Evolutionary conservation across 2,888 invertebrate species (phyloP).

Genomic region (Ormyrus thymus): DNA sequence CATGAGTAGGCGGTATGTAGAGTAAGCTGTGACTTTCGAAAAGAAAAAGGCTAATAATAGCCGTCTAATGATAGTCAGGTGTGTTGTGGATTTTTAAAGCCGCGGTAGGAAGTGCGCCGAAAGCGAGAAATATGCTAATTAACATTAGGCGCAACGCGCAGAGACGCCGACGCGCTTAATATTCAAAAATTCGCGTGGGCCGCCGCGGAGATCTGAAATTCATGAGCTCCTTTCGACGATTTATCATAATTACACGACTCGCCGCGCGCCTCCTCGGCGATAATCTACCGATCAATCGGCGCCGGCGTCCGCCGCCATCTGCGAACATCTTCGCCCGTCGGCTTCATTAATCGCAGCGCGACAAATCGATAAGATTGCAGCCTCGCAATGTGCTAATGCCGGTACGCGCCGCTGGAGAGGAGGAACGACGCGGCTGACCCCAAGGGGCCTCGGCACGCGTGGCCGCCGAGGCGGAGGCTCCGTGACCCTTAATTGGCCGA

Average conservation of each 20-base stretch:
- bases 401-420: no score
- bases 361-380: neutral
- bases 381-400: no score
- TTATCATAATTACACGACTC: slow-evolving; percentile 40
- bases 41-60: no score
- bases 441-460: slow-evolving; percentile 15
- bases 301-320: neutral
- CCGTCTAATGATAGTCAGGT: no score
- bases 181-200: slow-evolving; percentile 11
- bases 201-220: slow-evolving; percentile 20
- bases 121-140: no score
- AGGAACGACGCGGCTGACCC: neutral
- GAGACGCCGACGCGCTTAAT: no score
- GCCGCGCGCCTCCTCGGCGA: neutral
- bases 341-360: neutral
- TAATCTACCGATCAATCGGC: slow-evolving; percentile 11
- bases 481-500: slow-evolving; percentile 34
- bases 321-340: neutral
- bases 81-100: no score
- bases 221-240: slow-evolving; percentile 19
- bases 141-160: no score
- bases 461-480: neutral
- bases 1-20: no score
- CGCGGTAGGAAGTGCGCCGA: no score
- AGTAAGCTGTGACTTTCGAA: no score